Conservation (phyloP, 2,797 vertebrate species). For the Phrynocephalus forsythii region DNA sequence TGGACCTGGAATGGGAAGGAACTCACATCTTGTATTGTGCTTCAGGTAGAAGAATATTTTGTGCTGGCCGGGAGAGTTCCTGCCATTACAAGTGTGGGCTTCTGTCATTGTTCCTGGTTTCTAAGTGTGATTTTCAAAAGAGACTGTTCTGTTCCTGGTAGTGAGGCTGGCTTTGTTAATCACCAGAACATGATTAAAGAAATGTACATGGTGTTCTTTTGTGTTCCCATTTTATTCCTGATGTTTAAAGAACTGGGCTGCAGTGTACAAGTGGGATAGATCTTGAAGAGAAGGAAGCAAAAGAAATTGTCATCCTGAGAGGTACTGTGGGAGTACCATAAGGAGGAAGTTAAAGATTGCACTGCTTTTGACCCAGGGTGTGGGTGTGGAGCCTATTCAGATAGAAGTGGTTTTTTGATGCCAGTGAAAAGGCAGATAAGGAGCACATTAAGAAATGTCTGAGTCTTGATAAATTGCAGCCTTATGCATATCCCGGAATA, state of each 20-base stretch:
- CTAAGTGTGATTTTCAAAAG: slow-evolving; percentile 20
- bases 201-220: slow-evolving; percentile 8
- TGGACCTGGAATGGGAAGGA: background rate
- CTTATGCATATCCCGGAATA: background rate
- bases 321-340: slow-evolving; percentile 72
- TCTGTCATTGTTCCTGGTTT: background rate
- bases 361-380: slow-evolving; percentile 10
- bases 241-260: slow-evolving; percentile 64
- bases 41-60: background rate
- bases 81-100: background rate
- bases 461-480: background rate
- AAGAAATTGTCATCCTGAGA: slow-evolving; percentile 66
- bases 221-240: slow-evolving; percentile 38
- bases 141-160: slow-evolving; percentile 28
- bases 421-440: background rate
- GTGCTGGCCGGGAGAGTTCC: background rate
- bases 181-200: slow-evolving; percentile 19
- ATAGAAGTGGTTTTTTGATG: slow-evolving; percentile 26
- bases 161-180: slow-evolving; percentile 2
- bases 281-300: slow-evolving; percentile 42
- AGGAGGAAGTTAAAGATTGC: slow-evolving; percentile 60
- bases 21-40: background rate
- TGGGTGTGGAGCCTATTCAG: slow-evolving; percentile 62
- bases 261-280: slow-evolving; percentile 62
- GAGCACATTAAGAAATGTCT: background rate